Evolutionary conservation across 1,140 invertebrate genomes (phyloP).

Genomic region (Drosophila pseudoobscura): DNA sequence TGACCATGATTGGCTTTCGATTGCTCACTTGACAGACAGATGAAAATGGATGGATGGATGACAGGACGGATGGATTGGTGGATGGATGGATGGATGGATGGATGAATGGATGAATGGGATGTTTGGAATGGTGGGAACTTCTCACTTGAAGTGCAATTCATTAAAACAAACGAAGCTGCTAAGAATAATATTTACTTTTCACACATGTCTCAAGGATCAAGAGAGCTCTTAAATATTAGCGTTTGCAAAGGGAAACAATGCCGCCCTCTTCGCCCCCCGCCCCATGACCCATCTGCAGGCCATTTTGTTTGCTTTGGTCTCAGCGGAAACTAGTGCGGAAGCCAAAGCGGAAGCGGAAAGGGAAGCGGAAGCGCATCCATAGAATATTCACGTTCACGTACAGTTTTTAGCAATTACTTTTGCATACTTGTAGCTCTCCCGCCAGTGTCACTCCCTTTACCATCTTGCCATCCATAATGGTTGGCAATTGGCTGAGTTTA

Average conservation of each 20-base stretch:
- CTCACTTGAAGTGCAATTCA: conserved; percentile 5
- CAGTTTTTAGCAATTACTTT: conserved; percentile 53
- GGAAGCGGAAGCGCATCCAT: conserved; percentile 40
- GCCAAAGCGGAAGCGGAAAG: not conserved
- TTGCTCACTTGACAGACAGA: conserved; percentile 44
- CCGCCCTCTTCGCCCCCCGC: not conserved
- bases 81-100: not conserved
- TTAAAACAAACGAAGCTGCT: conserved; percentile 29
- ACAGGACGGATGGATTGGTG: not conserved
- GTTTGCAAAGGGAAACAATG: no score
- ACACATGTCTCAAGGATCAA: conserved; percentile 9
- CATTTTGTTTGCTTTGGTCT: no score
- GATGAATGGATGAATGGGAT: not conserved
- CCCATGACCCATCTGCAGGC: no score
- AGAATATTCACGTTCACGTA: conserved; percentile 28
- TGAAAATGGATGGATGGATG: conserved; percentile 34
- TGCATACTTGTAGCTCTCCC: conserved; percentile 25
- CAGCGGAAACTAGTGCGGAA: not conserved
- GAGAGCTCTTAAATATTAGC: conserved; percentile 1
- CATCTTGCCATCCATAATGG: conserved; percentile 44
- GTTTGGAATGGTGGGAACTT: not conserved
- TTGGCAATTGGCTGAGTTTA: conserved; percentile 66
- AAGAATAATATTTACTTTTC: conserved; percentile 35
- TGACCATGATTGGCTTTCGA: conserved; percentile 54
- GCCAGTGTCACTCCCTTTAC: conserved; percentile 7